These are phyloP conservation scores for Orycteropus afer DNA, from an alignment of 2,113 vertebrate genomes.

Conservation along the genomic window DNA sequence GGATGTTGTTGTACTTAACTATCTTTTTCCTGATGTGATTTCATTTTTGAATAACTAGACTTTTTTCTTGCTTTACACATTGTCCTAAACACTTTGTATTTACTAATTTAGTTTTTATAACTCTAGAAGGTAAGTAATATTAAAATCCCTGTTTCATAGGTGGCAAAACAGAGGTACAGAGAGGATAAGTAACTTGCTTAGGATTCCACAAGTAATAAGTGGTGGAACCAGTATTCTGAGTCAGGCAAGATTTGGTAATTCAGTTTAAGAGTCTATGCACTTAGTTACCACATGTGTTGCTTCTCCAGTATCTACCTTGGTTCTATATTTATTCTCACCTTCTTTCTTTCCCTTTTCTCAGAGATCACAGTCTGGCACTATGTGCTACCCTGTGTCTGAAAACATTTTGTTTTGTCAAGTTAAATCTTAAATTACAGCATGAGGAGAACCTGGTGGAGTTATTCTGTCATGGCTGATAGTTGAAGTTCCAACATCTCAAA, in stretches of 20 bases:
- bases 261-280: not conserved
- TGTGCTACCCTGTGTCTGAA: not conserved
- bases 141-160: not conserved
- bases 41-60: slow-evolving; percentile 32
- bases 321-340: not conserved
- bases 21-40: not conserved
- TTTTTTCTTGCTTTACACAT: not conserved
- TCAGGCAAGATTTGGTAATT: not conserved
- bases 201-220: not conserved
- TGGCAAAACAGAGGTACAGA: not conserved
- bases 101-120: not conserved
- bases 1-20: not conserved
- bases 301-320: not conserved
- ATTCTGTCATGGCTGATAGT: not conserved
- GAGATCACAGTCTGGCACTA: not conserved
- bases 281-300: not conserved
- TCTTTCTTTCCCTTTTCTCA: not conserved
- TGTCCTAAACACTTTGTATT: not conserved
- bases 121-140: not conserved
- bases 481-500: not conserved
- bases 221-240: not conserved
- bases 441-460: not conserved
- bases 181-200: not conserved
- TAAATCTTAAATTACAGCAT: not conserved
- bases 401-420: not conserved